phyloP scores from a whole-genome alignment of 2,113 vertebrate genomes.

The Cyprinus carpio region DNA sequence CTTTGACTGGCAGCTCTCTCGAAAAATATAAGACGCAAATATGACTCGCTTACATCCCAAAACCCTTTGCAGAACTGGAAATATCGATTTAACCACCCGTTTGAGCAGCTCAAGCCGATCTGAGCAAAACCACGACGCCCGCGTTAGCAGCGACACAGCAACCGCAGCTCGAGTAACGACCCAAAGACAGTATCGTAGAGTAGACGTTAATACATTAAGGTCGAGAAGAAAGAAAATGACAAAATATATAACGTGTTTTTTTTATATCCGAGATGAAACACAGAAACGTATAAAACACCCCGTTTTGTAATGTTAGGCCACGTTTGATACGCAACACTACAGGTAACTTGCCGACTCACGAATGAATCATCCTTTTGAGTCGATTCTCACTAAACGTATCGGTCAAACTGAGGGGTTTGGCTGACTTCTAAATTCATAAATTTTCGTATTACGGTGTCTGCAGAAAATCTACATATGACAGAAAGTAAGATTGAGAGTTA shows the following conservation, averaged over 20 bases:
- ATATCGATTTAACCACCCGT: background rate
- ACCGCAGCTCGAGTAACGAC: background rate
- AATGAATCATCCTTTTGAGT: background rate
- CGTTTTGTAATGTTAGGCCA: conserved; percentile 3
- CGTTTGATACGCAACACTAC: conserved; percentile 20
- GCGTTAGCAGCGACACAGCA: background rate
- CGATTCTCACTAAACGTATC: background rate
- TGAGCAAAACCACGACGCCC: background rate
- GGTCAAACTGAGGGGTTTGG: background rate
- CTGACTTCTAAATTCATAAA: background rate
- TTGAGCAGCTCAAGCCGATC: background rate
- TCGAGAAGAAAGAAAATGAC: too few species aligned
- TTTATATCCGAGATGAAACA: background rate
- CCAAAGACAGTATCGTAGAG: background rate
- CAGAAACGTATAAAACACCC: background rate
- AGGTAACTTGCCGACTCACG: background rate
- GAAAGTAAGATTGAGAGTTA: background rate
- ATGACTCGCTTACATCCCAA: background rate
- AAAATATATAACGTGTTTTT: too few species aligned
- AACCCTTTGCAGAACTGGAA: too few species aligned
- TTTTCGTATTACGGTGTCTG: background rate
- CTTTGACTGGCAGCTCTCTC: background rate
- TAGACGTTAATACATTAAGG: background rate
- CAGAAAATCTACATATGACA: background rate
- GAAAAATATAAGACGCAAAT: background rate